A percentile compares a stretch with the other conserved stretches of the same genome.
Conservation (phyloP, 1,140 invertebrate species). For the Zaprionus nigranus region DNA sequence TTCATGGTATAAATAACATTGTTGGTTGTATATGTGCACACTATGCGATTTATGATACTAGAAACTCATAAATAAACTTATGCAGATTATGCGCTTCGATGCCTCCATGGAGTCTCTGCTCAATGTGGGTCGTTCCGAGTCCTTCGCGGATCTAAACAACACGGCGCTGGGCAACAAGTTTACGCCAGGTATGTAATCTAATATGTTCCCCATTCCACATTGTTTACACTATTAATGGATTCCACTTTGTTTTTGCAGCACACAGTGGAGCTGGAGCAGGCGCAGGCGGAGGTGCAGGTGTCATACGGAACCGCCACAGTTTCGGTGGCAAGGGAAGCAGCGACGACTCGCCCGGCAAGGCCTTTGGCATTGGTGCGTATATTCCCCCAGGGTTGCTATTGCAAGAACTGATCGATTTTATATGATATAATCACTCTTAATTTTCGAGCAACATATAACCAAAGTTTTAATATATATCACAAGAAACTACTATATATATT, state of each 20-base stretch:
- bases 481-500: conserved; percentile 45
- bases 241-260: conserved; percentile 47
- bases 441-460: conserved; percentile 71
- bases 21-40: conserved; percentile 45
- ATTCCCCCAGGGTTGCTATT: conserved; percentile 27
- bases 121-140: conserved; percentile 91
- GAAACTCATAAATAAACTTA: conserved; percentile 83
- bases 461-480: conserved; percentile 59
- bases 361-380: conserved; percentile 92
- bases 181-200: conserved; percentile 60
- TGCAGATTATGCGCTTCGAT: conserved; percentile 91
- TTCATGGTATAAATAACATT: conserved; percentile 54
- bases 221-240: conserved; percentile 16
- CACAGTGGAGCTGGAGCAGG: conserved; percentile 33
- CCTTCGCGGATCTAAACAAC: conserved; percentile 91
- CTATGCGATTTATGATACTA: conserved; percentile 64
- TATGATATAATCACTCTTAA: conserved; percentile 68
- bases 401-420: conserved; percentile 28
- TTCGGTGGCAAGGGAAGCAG: conserved; percentile 81
- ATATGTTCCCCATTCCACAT: background rate
- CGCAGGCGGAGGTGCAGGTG: conserved; percentile 37
- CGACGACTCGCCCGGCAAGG: conserved; percentile 86
- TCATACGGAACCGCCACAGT: conserved; percentile 77
- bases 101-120: conserved; percentile 90
- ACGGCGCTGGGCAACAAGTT: conserved; percentile 72